Evolutionary conservation across 1,140 invertebrate species (phyloP).

Genomic region (Lepidurus arcticus): DNA sequence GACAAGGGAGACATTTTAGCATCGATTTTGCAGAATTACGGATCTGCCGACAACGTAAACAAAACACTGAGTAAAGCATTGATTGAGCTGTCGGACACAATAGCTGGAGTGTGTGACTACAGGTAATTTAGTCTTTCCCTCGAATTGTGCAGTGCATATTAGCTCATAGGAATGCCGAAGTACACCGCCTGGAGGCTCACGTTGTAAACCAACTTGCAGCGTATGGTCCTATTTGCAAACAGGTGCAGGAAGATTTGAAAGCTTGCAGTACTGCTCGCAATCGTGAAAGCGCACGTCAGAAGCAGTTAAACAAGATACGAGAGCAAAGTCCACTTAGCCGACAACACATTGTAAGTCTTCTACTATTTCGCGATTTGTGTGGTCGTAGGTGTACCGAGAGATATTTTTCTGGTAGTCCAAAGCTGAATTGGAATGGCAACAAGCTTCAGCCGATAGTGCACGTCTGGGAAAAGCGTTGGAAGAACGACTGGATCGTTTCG

Average conservation of each 20-base stretch:
- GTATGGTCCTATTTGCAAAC: constrained; percentile 27
- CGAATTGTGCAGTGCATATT: background rate
- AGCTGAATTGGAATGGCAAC: constrained; percentile 28
- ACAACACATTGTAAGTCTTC: constrained; percentile 23
- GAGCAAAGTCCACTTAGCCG: constrained; percentile 31
- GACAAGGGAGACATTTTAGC: constrained; percentile 31
- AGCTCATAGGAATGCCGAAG: constrained; percentile 22
- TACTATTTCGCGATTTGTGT: background rate
- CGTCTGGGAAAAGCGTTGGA: constrained; percentile 29
- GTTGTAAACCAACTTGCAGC: constrained; percentile 27
- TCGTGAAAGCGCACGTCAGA: constrained; percentile 24
- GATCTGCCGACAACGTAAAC: constrained; percentile 29
- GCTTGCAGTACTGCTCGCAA: constrained; percentile 20
- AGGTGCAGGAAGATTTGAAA: constrained; percentile 25
- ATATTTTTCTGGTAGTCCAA: constrained; percentile 7
- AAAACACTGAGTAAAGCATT: constrained; percentile 30
- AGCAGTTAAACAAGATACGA: constrained; percentile 32
- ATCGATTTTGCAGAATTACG: constrained; percentile 27
- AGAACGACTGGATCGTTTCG: constrained; percentile 27
- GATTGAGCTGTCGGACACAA: constrained; percentile 16
- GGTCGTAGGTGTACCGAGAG: background rate
- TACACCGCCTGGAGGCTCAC: constrained; percentile 26
- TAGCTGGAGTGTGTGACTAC: constrained; percentile 29
- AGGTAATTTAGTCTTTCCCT: background rate
- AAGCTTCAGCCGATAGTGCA: constrained; percentile 22